phyloP scores from a whole-genome alignment of 2,113 vertebrate genomes.

The Microtus richardsoni region DNA sequence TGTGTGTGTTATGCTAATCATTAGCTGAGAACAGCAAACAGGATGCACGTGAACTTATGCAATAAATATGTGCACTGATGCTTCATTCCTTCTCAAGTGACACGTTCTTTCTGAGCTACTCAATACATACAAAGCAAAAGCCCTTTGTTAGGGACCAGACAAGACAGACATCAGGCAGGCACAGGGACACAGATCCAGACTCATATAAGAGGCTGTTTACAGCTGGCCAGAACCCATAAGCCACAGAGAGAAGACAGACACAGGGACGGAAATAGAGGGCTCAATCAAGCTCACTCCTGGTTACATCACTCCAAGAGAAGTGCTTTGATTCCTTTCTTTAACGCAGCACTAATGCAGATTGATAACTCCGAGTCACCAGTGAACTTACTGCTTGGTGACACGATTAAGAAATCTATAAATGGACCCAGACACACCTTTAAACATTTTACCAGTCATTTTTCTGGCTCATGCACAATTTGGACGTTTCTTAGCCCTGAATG shows the following conservation, averaged over 20 bases:
- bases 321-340: too few relatives aligned
- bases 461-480: not conserved
- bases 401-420: not conserved
- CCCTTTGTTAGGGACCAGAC: not conserved
- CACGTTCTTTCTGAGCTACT: not conserved
- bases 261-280: not conserved
- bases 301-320: not conserved
- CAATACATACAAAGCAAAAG: not conserved
- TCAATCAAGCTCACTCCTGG: not conserved
- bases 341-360: not conserved
- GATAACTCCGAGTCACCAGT: not conserved
- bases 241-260: not conserved
- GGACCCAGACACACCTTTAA: not conserved
- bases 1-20: not conserved
- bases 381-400: not conserved
- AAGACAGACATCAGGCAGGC: not conserved
- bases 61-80: not conserved
- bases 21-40: not conserved
- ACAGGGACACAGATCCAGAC: not conserved
- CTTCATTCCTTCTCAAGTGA: not conserved
- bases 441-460: not conserved
- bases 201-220: not conserved
- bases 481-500: not conserved
- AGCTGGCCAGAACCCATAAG: not conserved
- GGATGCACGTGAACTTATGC: not conserved